Conservation (phyloP, 2,113 vertebrate genomes). For the Pterocles orientalis region DNA sequence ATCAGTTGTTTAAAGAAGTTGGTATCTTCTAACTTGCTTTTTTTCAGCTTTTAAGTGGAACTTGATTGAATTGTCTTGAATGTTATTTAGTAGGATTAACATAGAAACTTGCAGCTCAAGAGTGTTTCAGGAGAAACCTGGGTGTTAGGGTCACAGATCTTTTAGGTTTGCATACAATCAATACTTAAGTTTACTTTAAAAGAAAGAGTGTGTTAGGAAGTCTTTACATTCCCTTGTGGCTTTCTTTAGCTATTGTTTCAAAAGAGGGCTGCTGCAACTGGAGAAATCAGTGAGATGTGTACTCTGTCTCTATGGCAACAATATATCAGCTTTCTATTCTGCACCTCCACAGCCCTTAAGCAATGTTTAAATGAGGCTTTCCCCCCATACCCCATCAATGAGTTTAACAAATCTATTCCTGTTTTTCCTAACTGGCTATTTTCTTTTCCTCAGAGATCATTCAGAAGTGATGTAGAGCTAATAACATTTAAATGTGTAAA, state of each 20-base stretch:
- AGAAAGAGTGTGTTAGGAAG: background rate
- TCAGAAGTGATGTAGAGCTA: background rate
- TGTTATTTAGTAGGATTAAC: background rate
- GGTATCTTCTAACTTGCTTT: background rate
- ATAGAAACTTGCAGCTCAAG: background rate
- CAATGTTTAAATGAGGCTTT: background rate
- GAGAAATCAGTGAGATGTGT: conserved; percentile 7
- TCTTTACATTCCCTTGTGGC: background rate
- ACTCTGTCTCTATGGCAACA: conserved; percentile 29
- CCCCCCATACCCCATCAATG: too few species aligned
- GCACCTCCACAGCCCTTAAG: background rate
- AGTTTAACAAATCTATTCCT: background rate
- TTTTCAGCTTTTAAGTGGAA: background rate
- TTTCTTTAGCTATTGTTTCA: background rate
- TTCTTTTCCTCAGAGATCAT: background rate
- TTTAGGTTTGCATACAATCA: background rate
- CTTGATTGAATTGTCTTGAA: background rate
- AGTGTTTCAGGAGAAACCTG: background rate
- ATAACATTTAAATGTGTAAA: background rate
- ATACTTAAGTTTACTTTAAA: background rate
- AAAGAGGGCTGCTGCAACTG: background rate
- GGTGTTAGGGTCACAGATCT: background rate
- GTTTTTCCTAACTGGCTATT: background rate
- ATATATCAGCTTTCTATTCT: background rate
- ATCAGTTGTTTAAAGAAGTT: background rate